A percentile compares a stretch with the other conserved stretches of the same genome.
Conservation (phyloP, 2,797 vertebrate genomes). For the Phrynocephalus guinanensis region DNA sequence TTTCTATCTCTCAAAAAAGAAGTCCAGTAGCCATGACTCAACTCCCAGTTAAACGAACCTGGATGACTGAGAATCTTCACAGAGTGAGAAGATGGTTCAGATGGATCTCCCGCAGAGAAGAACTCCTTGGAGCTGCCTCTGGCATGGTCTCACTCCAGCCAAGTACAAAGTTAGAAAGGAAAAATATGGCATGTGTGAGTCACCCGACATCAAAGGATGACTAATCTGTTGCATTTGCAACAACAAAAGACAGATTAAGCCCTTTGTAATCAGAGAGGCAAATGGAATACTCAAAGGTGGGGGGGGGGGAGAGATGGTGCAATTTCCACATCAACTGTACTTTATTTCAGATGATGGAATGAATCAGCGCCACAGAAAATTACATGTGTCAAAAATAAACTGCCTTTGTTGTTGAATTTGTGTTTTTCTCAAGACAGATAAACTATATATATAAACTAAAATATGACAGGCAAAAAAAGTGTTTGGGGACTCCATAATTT, state of each 20-base stretch:
- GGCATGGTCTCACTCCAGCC: slow-evolving; percentile 53
- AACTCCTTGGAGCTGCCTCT: slow-evolving; percentile 54
- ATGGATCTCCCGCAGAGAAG: slow-evolving; percentile 58
- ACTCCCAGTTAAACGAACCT: too few relatives aligned
- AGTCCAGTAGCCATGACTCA: too few relatives aligned
- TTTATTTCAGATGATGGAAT: slow-evolving; percentile 59
- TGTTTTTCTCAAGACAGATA: neutral
- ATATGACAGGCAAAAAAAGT: slow-evolving; percentile 29
- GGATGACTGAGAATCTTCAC: too few relatives aligned
- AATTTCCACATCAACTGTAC: slow-evolving; percentile 58
- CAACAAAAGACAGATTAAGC: slow-evolving; percentile 73
- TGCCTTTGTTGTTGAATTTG: slow-evolving; percentile 54
- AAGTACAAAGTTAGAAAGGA: slow-evolving; percentile 47
- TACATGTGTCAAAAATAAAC: slow-evolving; percentile 54
- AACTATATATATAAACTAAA: neutral
- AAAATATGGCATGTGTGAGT: slow-evolving; percentile 61
- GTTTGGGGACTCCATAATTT: neutral
- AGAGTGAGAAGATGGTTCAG: slow-evolving; percentile 20
- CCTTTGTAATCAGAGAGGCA: slow-evolving; percentile 67
- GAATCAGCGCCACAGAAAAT: slow-evolving; percentile 55
- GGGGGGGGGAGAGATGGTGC: slow-evolving; percentile 48
- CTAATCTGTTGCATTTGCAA: slow-evolving; percentile 69
- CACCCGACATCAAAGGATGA: slow-evolving; percentile 69
- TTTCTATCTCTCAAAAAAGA: too few relatives aligned
- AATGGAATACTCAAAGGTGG: slow-evolving; percentile 47